Base-by-base conservation (phyloP, 2,888 invertebrate genomes). In the Noctua pronuba region DNA sequence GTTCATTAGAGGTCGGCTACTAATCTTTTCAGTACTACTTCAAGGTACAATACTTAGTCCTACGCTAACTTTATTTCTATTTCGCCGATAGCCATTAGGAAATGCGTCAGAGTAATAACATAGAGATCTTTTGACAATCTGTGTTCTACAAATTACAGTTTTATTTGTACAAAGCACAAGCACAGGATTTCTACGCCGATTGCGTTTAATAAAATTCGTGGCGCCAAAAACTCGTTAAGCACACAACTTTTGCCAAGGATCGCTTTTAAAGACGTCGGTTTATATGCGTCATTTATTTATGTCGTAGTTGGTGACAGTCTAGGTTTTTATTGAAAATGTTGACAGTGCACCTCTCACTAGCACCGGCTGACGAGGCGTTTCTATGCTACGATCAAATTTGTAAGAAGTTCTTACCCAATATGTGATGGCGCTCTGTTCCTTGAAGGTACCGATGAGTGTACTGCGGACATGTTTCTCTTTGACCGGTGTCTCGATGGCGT, bases 391-490 rank as follows among this genome's bases (percentile, higher is more conserved):
- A 60, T 31, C 24, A 31, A 41, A 41, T 28, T 35, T 18, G 16
- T 28, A 68, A 41, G 41, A 31, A 44, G 11, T 67, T 31, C 84
- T 91, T 93, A 97, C 97, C 99, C 99, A 99, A 95, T 99, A 99
- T 35, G 98, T 98, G 92, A 98, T 97, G 21, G 98, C 99, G 90
- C 99, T 99, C 95, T 99, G 98, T 91, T 99, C 99, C 92, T 99
- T 98, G 94, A 99, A 99, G 35, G 99, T 99, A 49, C 99, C 99
- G 89, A 99, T 99, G 91, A 99, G 99, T 21, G 99, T 98, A 92
- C 98, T 98, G 88, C 99, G 98, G 65, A 99, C 99, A 98, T 99
- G 99, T 97, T 99, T 99, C 94, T 99, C 99, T 96, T 99, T 99
- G 1, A 99, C 98, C 1, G 99, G 99, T 16, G 98, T 98, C 95